These are phyloP conservation scores for Acanthococcus lagerstroemiae DNA, from an alignment of 2,888 invertebrate species.

Conservation along the genomic window DNA sequence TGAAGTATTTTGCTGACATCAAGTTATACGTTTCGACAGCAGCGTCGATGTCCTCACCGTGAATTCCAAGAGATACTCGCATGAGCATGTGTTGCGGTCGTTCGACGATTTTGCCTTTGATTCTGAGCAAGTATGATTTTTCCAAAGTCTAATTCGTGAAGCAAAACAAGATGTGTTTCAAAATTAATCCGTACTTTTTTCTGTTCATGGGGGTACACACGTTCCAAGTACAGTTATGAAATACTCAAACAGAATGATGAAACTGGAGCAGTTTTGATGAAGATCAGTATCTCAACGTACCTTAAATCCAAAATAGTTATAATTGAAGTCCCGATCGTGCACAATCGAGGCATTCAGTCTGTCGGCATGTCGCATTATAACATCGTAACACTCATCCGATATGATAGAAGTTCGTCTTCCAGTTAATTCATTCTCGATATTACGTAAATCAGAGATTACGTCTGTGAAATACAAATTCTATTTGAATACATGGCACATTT, in stretches of 20 bases:
- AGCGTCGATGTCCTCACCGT: conserved; percentile 81
- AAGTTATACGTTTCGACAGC: conserved; percentile 94
- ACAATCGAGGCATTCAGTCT: conserved; percentile 87
- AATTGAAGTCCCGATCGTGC: conserved; percentile 91
- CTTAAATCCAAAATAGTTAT: conserved; percentile 99
- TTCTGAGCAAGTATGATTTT: conserved; percentile 84
- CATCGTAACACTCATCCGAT: conserved; percentile 66
- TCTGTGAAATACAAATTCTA: not conserved
- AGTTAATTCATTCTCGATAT: conserved; percentile 62
- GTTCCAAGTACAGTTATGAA: conserved; percentile 3
- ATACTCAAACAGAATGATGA: not conserved
- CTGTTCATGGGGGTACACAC: not conserved
- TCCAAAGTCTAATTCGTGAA: conserved; percentile 62
- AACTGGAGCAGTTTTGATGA: not conserved
- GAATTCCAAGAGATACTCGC: conserved; percentile 94
- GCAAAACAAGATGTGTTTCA: not conserved
- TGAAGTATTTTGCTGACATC: conserved; percentile 90
- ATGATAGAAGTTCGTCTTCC: conserved; percentile 71
- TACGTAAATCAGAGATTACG: conserved; percentile 79
- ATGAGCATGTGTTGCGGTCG: conserved; percentile 98
- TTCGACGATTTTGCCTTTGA: conserved; percentile 84
- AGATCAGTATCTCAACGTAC: conserved; percentile 35
- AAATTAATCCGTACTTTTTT: not conserved
- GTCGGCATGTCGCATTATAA: conserved; percentile 79
- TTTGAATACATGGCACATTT: not conserved